Conservation (phyloP, 2,113 vertebrate genomes). For the Philantomba maxwellii region DNA sequence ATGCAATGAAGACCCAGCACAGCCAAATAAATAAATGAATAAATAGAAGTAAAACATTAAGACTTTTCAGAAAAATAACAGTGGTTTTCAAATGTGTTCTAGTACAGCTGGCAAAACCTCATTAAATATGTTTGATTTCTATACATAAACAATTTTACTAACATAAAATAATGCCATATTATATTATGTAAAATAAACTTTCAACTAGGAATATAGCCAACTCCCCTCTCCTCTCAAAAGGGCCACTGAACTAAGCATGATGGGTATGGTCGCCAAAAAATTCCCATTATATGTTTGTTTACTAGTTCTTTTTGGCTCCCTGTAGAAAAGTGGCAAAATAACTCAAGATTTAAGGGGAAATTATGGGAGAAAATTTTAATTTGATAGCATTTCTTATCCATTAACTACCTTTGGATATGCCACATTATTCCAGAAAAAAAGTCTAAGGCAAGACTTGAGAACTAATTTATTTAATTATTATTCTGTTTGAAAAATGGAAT, state of each 20-base stretch:
- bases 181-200: not conserved
- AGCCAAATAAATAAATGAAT: not conserved
- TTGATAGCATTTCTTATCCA: not conserved
- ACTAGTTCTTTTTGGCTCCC: not conserved
- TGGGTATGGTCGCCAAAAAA: not conserved
- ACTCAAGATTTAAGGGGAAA: not conserved
- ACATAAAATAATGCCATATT: not conserved
- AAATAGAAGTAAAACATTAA: not conserved
- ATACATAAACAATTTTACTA: not conserved
- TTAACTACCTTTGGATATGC: not conserved
- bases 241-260: not conserved
- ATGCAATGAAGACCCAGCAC: not conserved
- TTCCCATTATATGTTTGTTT: not conserved
- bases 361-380: not conserved
- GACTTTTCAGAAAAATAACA: not conserved
- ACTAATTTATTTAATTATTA: slow-evolving; percentile 10
- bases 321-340: slow-evolving; percentile 1
- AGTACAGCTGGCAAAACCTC: not conserved
- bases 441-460: not conserved
- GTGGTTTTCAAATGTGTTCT: not conserved
- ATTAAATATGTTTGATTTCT: slow-evolving; percentile 18
- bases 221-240: not conserved
- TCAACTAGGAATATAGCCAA: not conserved
- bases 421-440: not conserved
- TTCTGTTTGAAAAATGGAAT: not conserved